Percentiles rank a stretch among this genome's conserved stretches.
phyloP scores from a whole-genome alignment of 2,113 vertebrate genomes.

The Cryptomyrus ogoouensis region DNA sequence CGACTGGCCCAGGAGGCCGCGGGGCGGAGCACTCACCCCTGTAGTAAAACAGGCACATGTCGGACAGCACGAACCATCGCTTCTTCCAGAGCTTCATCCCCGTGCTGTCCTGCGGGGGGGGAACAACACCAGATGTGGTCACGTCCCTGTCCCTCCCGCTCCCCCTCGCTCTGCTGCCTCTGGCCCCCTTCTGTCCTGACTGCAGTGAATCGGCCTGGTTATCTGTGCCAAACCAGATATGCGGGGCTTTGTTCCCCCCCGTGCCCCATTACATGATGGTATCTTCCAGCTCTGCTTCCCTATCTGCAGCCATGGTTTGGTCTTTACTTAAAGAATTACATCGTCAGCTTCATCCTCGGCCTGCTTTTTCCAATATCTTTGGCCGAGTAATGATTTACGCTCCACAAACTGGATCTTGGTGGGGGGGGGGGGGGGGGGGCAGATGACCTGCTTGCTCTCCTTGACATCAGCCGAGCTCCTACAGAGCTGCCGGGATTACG shows the following conservation, averaged over 20 bases:
- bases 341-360: not conserved
- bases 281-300: not conserved
- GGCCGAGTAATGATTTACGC: not conserved
- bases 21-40: constrained; percentile 68
- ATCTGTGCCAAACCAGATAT: not conserved
- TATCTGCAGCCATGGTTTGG: not conserved
- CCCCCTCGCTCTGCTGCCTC: not conserved
- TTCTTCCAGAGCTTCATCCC: constrained; percentile 99
- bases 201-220: not conserved
- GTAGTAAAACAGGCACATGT: constrained; percentile 97
- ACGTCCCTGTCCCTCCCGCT: not conserved
- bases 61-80: constrained; percentile 93
- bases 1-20: not conserved
- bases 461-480: not conserved
- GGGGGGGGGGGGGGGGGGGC: not conserved
- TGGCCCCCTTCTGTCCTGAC: not conserved
- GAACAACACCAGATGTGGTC: not conserved
- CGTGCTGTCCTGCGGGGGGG: constrained; percentile 77
- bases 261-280: not conserved
- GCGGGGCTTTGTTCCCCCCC: not conserved
- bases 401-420: not conserved
- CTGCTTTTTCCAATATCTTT: not conserved
- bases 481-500: not conserved
- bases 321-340: not conserved
- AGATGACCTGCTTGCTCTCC: not conserved